Conservation (phyloP, 2,113 vertebrate genomes). For the Willisornis vidua region DNA sequence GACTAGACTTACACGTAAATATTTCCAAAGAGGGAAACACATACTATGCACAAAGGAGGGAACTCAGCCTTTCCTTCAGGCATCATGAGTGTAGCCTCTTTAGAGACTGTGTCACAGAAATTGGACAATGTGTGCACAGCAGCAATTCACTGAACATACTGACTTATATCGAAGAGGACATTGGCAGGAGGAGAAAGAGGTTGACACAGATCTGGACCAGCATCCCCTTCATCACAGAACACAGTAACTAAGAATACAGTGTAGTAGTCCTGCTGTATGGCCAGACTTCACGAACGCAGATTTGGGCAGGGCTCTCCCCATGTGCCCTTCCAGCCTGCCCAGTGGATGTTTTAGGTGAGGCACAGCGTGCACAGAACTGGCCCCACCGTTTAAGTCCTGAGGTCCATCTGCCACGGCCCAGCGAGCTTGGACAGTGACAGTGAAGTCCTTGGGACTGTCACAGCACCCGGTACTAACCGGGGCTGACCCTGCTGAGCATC, state of each 20-base stretch:
- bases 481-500: no score
- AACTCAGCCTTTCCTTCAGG: not conserved
- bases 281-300: no score
- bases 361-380: no score
- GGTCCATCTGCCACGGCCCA: no score
- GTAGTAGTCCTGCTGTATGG: no score
- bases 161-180: not conserved
- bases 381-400: no score
- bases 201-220: not conserved
- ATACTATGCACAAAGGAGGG: not conserved
- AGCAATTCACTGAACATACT: not conserved
- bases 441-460: no score
- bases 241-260: not conserved
- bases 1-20: not conserved
- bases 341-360: no score
- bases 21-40: not conserved
- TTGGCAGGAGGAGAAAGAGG: not conserved
- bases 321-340: no score
- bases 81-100: rapidly evolving
- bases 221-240: not conserved
- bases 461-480: no score
- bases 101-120: not conserved
- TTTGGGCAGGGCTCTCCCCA: no score
- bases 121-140: not conserved
- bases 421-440: no score